Base-by-base conservation (phyloP, 1,140 invertebrate genomes). In the Halesus radiatus region DNA sequence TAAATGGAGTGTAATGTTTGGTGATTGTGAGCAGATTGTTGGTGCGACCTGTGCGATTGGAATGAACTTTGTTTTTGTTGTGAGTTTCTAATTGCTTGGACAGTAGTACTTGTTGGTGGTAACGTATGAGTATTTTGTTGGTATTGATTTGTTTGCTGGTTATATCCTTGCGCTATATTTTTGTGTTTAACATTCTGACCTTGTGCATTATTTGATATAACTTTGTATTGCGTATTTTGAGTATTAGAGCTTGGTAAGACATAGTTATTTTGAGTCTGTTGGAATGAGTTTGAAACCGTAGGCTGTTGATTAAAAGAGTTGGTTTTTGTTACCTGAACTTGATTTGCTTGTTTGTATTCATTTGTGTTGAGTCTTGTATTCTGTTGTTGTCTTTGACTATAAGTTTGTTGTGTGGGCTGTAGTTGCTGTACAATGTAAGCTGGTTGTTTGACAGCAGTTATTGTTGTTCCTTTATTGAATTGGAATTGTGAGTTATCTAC, bases 391-490 rank as follows among this genome's bases (percentile, higher is more conserved):
- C 10, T 45, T 45, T 45, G 37, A 45, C 37, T 45, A 8, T 20
- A 53, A n/a, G 70, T 54, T 73, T 73, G 32, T 73, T 73, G 70
- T 52, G 52, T 54, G 15, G 70, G 20, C 18, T 13, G 52, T 73
- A 73, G 18, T 20, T 70, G 20, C 22, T 53, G 37, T 52, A 15
- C 50, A 32, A 37, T 23, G 23, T 7, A 10, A 18, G 23, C 32
- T 66, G 62, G 29, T 66, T 72, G 68, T 13, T 18, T 22, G 50
- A 45, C 37, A 45, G 37, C 26, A 68, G 18, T 72, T 52, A 53
- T 50, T 45, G 15, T 6, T 50, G 50, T 53, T 13, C 68, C 68
- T 23, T 72, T 68, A 68, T 68, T 52, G 3, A 54, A 18, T 26
- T 23, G 50, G 26, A 52, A 52, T 53, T 72, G 68, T 45, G 53